Evolutionary conservation across 1,140 invertebrate species (phyloP).

Genomic region (Euura saliciscinereae): DNA sequence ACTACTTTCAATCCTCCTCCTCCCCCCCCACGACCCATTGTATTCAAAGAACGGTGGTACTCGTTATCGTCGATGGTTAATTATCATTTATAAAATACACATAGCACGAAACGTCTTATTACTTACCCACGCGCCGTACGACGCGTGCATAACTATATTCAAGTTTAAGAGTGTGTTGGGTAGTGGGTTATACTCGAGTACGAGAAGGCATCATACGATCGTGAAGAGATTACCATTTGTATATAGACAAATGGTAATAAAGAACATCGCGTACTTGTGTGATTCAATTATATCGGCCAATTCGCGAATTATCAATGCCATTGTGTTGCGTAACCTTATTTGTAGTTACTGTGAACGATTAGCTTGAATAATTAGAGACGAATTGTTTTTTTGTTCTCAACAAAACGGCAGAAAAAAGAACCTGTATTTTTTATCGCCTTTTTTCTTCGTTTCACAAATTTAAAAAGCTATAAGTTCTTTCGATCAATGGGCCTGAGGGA

Average conservation of each 20-base stretch:
- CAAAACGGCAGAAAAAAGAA: too few relatives aligned
- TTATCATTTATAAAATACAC: not conserved
- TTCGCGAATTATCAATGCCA: too few relatives aligned
- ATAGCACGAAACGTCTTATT: not conserved
- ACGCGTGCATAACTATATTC: not conserved
- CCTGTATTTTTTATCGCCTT: conserved; percentile 10
- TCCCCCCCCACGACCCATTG: not conserved
- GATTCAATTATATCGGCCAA: not conserved
- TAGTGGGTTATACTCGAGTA: too few relatives aligned
- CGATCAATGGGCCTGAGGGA: conserved; percentile 53
- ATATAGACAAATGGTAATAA: not conserved
- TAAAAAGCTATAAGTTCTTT: conserved; percentile 42
- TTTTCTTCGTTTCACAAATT: conserved; percentile 33
- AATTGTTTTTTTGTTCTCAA: too few relatives aligned
- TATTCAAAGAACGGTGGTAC: not conserved
- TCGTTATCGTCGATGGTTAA: not conserved
- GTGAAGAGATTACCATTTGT: not conserved
- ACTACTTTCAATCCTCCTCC: too few relatives aligned
- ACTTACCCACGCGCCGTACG: not conserved
- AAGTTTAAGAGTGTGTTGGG: too few relatives aligned
- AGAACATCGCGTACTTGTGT: not conserved
- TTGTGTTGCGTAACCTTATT: too few relatives aligned
- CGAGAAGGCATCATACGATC: not conserved
- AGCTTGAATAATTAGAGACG: too few relatives aligned
- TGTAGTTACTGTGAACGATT: too few relatives aligned